Evolutionary conservation across 2,797 vertebrate species (phyloP).

Genomic region (Cirrhinus molitorella): DNA sequence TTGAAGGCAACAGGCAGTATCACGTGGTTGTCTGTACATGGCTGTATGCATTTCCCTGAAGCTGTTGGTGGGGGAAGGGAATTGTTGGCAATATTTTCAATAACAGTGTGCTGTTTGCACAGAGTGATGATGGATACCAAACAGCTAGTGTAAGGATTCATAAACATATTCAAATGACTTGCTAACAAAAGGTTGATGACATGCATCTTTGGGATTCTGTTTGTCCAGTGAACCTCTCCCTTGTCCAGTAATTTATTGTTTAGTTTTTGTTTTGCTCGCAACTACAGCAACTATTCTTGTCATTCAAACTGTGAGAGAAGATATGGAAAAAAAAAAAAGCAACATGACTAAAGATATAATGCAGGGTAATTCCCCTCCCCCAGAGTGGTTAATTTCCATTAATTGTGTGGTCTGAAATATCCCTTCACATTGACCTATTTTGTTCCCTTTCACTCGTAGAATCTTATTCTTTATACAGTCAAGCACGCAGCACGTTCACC

Average conservation of each 20-base stretch:
- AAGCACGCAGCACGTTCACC: slow-evolving; percentile 9
- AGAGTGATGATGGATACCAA: not conserved
- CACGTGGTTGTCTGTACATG: slow-evolving; percentile 24
- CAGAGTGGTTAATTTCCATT: slow-evolving; percentile 13
- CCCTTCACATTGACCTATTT: slow-evolving; percentile 75
- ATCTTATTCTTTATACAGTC: slow-evolving; percentile 19
- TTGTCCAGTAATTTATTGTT: not conserved
- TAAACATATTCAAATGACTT: not conserved
- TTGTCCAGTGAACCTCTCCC: not conserved
- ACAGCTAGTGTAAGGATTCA: not conserved
- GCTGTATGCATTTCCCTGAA: slow-evolving; percentile 17
- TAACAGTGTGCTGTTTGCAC: slow-evolving; percentile 5
- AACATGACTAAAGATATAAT: not conserved
- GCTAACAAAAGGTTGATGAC: not conserved
- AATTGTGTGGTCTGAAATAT: slow-evolving; percentile 48
- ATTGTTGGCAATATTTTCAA: slow-evolving; percentile 4
- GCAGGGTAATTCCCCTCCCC: not conserved
- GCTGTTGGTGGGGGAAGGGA: slow-evolving; percentile 19
- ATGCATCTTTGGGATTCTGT: not conserved
- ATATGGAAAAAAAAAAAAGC: no score
- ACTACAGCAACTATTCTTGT: slow-evolving; percentile 17
- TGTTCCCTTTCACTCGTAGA: slow-evolving; percentile 22
- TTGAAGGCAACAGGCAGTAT: slow-evolving; percentile 44
- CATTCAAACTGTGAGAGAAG: not conserved
- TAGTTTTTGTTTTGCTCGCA: not conserved